Conservation (phyloP, 2,888 invertebrate genomes). For the Chaitophorus viminalis region DNA sequence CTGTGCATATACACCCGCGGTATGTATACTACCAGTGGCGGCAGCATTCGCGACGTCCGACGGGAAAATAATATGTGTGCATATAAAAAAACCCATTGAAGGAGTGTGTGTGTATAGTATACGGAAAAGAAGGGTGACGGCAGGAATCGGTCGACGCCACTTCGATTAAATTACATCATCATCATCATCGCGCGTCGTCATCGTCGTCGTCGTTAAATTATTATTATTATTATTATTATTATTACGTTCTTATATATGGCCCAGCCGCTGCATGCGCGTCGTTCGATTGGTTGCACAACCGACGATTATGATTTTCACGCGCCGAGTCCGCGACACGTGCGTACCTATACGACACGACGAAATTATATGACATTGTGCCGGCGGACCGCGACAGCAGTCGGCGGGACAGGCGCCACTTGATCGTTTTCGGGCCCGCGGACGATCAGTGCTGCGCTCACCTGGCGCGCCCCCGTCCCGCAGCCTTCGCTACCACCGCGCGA, state of each 20-base stretch:
- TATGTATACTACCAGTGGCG: background rate
- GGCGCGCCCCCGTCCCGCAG: too few relatives aligned
- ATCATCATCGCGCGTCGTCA: background rate
- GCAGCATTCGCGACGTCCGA: constrained; percentile 23
- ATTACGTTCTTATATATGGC: too few relatives aligned
- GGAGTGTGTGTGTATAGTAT: background rate
- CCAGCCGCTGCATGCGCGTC: too few relatives aligned
- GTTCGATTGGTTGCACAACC: background rate
- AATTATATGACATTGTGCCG: background rate
- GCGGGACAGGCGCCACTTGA: background rate
- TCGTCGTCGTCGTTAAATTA: too few relatives aligned
- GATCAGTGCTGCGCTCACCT: background rate
- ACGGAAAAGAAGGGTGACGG: constrained; percentile 15
- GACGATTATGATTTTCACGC: background rate
- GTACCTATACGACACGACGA: too few relatives aligned
- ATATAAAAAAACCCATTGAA: background rate
- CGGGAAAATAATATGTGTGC: constrained; percentile 44
- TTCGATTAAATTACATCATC: constrained; percentile 50
- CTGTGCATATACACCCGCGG: background rate
- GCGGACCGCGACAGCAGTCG: background rate
- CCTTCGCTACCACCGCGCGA: too few relatives aligned
- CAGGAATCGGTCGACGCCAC: constrained; percentile 55
- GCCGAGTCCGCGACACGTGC: too few relatives aligned
- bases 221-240: too few relatives aligned
- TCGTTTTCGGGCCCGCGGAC: background rate